These are phyloP conservation scores for Agrochola circellaris DNA, from an alignment of 2,888 invertebrate species.

Conservation along the genomic window DNA sequence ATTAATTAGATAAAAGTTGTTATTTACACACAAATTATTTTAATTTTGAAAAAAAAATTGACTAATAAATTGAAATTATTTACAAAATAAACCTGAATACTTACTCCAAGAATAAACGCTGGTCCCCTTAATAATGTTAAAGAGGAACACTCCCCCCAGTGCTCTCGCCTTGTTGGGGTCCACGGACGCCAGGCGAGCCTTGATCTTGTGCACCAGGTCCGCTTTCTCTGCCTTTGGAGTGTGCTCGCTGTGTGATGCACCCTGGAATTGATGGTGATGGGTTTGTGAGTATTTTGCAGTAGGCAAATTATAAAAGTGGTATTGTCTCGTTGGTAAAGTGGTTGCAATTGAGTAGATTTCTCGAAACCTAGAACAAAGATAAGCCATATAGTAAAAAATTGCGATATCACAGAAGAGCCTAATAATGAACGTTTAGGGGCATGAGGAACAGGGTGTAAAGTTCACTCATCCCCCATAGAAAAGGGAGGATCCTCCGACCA, in stretches of 20 bases:
- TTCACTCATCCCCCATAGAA: too few relatives aligned
- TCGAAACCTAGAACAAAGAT: too few relatives aligned
- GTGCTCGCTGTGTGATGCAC: constrained; percentile 83
- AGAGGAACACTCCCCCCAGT: constrained; percentile 87
- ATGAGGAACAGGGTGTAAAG: too few relatives aligned
- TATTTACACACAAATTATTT: too few relatives aligned
- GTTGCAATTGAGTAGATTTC: too few relatives aligned
- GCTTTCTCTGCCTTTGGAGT: constrained; percentile 70
- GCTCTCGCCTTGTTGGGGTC: constrained; percentile 82
- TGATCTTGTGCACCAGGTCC: constrained; percentile 83
- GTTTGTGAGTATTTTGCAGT: neutral
- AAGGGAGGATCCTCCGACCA: too few relatives aligned
- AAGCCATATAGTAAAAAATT: too few relatives aligned
- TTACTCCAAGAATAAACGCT: constrained; percentile 88
- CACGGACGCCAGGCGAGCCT: constrained; percentile 77
- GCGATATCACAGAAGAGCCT: too few relatives aligned
- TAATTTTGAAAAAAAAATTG: too few relatives aligned
- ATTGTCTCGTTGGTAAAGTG: too few relatives aligned
- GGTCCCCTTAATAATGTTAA: constrained; percentile 86
- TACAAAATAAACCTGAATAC: constrained; percentile 60
- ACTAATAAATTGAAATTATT: neutral
- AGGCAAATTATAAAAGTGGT: neutral
- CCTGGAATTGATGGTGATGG: constrained; percentile 73
- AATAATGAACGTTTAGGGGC: too few relatives aligned
- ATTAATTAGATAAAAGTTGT: too few relatives aligned